These are phyloP conservation scores for Arge pagana DNA, from an alignment of 2,888 invertebrate genomes.

Conservation along the genomic window DNA sequence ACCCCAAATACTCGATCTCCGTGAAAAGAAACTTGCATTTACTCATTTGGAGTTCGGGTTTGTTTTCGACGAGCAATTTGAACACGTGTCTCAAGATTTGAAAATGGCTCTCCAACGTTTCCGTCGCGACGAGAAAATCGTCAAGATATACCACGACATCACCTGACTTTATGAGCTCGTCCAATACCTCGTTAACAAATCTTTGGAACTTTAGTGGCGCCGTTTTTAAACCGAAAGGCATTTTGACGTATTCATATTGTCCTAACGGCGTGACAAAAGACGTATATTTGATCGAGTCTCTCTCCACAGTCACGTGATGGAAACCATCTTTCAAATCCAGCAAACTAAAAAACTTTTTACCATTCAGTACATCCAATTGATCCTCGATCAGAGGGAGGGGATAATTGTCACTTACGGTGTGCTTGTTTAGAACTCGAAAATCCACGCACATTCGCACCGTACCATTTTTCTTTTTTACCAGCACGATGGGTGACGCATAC, in stretches of 20 bases:
- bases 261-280: slow-evolving; percentile 36
- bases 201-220: slow-evolving; percentile 34
- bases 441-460: slow-evolving; percentile 27
- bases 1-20: slow-evolving; percentile 26
- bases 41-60: slow-evolving; percentile 11
- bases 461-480: slow-evolving; percentile 28
- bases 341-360: slow-evolving; percentile 30
- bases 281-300: slow-evolving; percentile 32
- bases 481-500: slow-evolving; percentile 25
- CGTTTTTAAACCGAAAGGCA: slow-evolving; percentile 39
- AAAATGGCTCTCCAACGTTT: slow-evolving; percentile 21
- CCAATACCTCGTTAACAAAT: slow-evolving; percentile 20
- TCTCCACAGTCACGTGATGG: too few species aligned
- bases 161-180: slow-evolving; percentile 9
- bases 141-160: slow-evolving; percentile 23
- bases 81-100: slow-evolving; percentile 25
- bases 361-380: slow-evolving; percentile 24
- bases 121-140: slow-evolving; percentile 23
- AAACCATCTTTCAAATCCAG: slow-evolving; percentile 35
- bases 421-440: slow-evolving; percentile 29
- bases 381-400: slow-evolving; percentile 34
- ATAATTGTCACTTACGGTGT: slow-evolving; percentile 28
- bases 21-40: slow-evolving; percentile 21
- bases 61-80: slow-evolving; percentile 15
- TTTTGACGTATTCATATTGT: slow-evolving; percentile 35